These are phyloP conservation scores for Tetrax tetrax DNA, from an alignment of 2,113 vertebrate genomes.

Conservation along the genomic window DNA sequence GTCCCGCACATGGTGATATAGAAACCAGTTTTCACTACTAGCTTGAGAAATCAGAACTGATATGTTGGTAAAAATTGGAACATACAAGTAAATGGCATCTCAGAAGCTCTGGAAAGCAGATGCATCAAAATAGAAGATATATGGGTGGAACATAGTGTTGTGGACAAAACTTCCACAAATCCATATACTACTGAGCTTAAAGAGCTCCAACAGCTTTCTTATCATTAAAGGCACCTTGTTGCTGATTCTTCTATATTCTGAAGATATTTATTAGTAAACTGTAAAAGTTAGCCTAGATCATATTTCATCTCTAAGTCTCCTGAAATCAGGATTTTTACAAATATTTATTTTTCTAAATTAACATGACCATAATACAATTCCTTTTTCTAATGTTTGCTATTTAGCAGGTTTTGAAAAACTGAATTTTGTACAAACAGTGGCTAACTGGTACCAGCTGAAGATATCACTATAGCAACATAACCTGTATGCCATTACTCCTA, in stretches of 20 bases:
- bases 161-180: not conserved
- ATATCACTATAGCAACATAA: not conserved
- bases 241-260: not conserved
- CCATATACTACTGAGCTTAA: not conserved
- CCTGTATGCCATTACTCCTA: not conserved
- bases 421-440: not conserved
- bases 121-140: not conserved
- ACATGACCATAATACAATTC: not conserved
- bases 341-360: not conserved
- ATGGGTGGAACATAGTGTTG: not conserved
- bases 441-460: not conserved
- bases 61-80: not conserved
- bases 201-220: not conserved
- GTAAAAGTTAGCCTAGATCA: not conserved
- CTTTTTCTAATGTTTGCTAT: not conserved
- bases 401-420: not conserved
- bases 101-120: not conserved
- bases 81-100: accelerated
- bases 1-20: accelerated
- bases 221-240: not conserved
- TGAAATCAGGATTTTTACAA: not conserved
- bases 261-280: not conserved
- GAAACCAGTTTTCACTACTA: not conserved
- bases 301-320: not conserved
- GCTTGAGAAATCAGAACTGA: not conserved